Evolutionary conservation across 2,797 vertebrate species (phyloP), one percentile per base, ranked within the genome.

Genomic region (Eidolon dupreanum): DNA sequence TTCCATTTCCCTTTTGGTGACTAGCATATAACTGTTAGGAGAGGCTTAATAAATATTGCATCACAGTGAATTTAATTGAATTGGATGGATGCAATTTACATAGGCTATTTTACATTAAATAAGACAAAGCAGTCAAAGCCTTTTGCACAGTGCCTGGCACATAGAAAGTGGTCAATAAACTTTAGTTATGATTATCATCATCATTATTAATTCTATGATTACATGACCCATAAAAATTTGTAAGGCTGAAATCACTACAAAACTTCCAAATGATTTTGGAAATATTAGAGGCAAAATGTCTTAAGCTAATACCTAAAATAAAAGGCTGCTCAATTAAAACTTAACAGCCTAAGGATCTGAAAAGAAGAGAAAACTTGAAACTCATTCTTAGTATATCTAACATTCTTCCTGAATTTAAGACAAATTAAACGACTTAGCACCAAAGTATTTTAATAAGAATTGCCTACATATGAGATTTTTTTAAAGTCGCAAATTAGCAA

Each of bases 251-350:
- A 66, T 78, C 24, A 73, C 41, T 78, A 63, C 43, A 94, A 61
- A 88, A 68, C 55, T 78, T 79, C 11, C 31, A 85, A 61, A 59
- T 70, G n/a, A 86, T 31, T 87, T 78, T 90, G 43, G 63, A 92
- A 92, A 83, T 57, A 38, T 24, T 68, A 70, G 46, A 73, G 28
- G 55, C 28, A 79, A 92, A 59, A 70, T 84, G 24, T 79, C 20
- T 61, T 46, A 63, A 6, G 68, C 22, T 71, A 93, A 79, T 75
- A 49, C 53, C 63, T 59, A 92, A 93, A 65, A 81, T 88, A 51
- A 87, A 75, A 86, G 8, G 31, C 10, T 68, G 51, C 43, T 88
- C 88, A 87, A 83, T 90, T 95, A 94, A 78, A 83, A 84, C 5
- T 26, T 65, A 84, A 28, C 22, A 92, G 26, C 26, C 17, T 63